These are phyloP conservation scores for Hipparchia sbordonii DNA, from an alignment of 2,888 invertebrate genomes.

Conservation along the genomic window DNA sequence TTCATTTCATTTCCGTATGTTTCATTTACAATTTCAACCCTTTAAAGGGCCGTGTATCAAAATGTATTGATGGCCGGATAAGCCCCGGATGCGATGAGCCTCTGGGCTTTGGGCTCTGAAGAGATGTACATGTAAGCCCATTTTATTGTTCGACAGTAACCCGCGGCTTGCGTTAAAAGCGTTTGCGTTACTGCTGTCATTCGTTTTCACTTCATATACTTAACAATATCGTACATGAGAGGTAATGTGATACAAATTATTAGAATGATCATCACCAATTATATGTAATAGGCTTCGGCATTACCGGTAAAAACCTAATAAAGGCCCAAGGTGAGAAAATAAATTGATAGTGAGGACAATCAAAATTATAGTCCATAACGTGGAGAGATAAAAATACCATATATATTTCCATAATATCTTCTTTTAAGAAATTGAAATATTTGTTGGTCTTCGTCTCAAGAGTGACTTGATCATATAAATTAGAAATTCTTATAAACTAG, in stretches of 20 bases:
- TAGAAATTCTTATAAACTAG: too few relatives aligned
- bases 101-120: slow-evolving; percentile 42
- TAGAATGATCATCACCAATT: too few relatives aligned
- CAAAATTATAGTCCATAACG: too few relatives aligned
- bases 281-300: background rate
- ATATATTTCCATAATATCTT: too few relatives aligned
- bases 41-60: slow-evolving; percentile 35
- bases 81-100: slow-evolving; percentile 42
- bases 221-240: background rate
- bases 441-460: too few relatives aligned
- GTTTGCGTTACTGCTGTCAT: slow-evolving; percentile 14
- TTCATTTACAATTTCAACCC: slow-evolving; percentile 36
- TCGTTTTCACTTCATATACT: slow-evolving; percentile 23
- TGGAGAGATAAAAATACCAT: too few relatives aligned
- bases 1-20: slow-evolving; percentile 34
- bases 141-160: slow-evolving; percentile 47
- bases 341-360: too few relatives aligned
- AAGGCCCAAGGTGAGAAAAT: too few relatives aligned
- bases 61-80: slow-evolving; percentile 41
- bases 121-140: slow-evolving; percentile 44
- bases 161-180: slow-evolving; percentile 39
- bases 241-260: background rate
- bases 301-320: background rate
- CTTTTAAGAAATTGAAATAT: too few relatives aligned
- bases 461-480: too few relatives aligned